phyloP scores from a whole-genome alignment of 2,797 vertebrate species.

The Sebastiscus tertius region DNA sequence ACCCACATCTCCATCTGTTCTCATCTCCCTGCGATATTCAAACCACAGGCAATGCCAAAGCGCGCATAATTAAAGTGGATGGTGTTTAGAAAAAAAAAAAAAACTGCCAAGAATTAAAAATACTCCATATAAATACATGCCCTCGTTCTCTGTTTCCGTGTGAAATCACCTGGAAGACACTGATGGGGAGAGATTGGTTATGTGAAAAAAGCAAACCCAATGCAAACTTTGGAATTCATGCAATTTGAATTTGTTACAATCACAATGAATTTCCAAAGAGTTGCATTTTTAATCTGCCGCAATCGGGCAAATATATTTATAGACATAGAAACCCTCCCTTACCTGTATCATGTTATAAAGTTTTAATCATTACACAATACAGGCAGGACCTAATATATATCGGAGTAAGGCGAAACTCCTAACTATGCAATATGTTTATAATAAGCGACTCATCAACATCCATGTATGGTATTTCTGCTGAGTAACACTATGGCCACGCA shows the following conservation, averaged over 20 bases:
- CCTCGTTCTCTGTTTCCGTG: slow-evolving; percentile 26
- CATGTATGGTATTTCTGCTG: slow-evolving; percentile 46
- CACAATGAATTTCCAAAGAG: slow-evolving; percentile 79
- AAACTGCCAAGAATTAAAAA: slow-evolving; percentile 53
- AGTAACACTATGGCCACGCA: slow-evolving; percentile 35
- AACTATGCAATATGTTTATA: background rate
- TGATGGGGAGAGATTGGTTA: slow-evolving; percentile 16
- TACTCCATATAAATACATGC: slow-evolving; percentile 43
- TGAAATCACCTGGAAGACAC: slow-evolving; percentile 46
- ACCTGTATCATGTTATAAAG: slow-evolving; percentile 70
- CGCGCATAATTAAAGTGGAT: slow-evolving; percentile 56
- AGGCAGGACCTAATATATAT: slow-evolving; percentile 75
- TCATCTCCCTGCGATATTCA: slow-evolving; percentile 40
- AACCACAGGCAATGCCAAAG: slow-evolving; percentile 32
- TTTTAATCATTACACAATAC: slow-evolving; percentile 64
- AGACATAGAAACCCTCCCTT: slow-evolving; percentile 51
- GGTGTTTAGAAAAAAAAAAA: slow-evolving; percentile 41
- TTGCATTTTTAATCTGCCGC: slow-evolving; percentile 72
- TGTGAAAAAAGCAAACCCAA: slow-evolving; percentile 53
- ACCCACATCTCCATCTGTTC: slow-evolving; percentile 61
- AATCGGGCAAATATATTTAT: slow-evolving; percentile 39
- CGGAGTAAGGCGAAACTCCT: slow-evolving; percentile 83
- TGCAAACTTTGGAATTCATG: slow-evolving; percentile 84
- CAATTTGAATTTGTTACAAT: slow-evolving; percentile 74
- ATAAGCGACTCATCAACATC: slow-evolving; percentile 1